Conservation (phyloP, 2,113 vertebrate genomes). For the Oryzias melastigma region DNA sequence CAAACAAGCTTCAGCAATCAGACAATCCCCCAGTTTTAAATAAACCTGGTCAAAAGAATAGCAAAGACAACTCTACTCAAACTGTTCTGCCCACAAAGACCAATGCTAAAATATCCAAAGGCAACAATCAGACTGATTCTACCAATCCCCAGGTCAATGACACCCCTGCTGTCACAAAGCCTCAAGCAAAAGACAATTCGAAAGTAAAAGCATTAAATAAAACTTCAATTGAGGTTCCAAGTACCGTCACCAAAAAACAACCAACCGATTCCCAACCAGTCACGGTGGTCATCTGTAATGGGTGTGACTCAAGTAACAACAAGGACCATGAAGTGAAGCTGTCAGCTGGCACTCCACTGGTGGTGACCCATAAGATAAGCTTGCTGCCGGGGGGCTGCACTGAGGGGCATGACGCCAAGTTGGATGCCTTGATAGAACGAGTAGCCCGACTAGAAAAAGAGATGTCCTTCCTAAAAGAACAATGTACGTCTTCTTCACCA, state of each 20-base stretch:
- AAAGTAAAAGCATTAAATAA: slow-evolving; percentile 27
- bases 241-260: slow-evolving; percentile 43
- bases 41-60: no score
- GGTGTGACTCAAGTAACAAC: slow-evolving; percentile 50
- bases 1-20: no score
- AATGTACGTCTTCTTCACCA: slow-evolving; percentile 55
- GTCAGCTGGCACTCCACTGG: slow-evolving; percentile 72
- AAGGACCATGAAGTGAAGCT: slow-evolving; percentile 67
- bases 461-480: slow-evolving; percentile 71
- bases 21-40: no score
- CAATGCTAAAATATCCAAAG: slow-evolving; percentile 45
- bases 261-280: slow-evolving; percentile 45
- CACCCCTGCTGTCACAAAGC: slow-evolving; percentile 20
- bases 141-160: slow-evolving; percentile 44
- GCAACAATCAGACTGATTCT: slow-evolving; percentile 50
- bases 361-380: slow-evolving; percentile 78
- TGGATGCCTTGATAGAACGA: slow-evolving; percentile 64
- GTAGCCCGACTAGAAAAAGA: slow-evolving; percentile 74
- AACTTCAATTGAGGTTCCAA: slow-evolving; percentile 21
- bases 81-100: slow-evolving; percentile 46
- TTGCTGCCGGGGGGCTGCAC: slow-evolving; percentile 67
- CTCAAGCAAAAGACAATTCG: slow-evolving; percentile 33
- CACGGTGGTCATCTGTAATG: slow-evolving; percentile 69
- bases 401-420: slow-evolving; percentile 65
- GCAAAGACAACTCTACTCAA: slow-evolving; percentile 1